phyloP scores from a whole-genome alignment of 2,888 invertebrate species.

The Polia nebulosa region DNA sequence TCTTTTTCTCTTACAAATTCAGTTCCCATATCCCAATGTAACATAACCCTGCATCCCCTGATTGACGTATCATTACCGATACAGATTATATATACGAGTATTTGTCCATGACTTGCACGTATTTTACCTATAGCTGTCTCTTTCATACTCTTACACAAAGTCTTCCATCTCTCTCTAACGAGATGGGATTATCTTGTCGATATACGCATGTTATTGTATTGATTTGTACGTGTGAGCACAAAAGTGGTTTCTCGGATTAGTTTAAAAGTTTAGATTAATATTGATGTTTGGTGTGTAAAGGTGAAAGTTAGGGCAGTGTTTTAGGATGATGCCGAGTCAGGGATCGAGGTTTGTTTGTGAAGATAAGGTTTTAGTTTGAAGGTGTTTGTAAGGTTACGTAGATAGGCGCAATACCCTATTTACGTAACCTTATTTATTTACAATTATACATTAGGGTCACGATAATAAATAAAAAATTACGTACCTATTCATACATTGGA shows the following conservation, averaged over 20 bases:
- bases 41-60: constrained; percentile 64
- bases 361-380: neutral
- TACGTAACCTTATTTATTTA: no score
- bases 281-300: constrained; percentile 24
- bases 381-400: neutral
- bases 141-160: constrained; percentile 51
- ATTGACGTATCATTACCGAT: constrained; percentile 80
- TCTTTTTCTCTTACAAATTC: constrained; percentile 9
- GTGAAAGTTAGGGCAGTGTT: constrained; percentile 29
- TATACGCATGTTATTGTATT: constrained; percentile 61
- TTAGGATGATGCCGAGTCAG: constrained; percentile 14
- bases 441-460: no score
- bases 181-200: constrained; percentile 73
- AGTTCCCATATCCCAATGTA: constrained; percentile 33
- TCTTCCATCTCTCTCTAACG: constrained; percentile 57
- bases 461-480: no score
- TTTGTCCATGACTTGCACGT: constrained; percentile 75
- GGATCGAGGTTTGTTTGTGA: neutral
- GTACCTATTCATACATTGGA: no score
- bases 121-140: constrained; percentile 52
- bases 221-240: constrained; percentile 63
- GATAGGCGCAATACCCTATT: no score
- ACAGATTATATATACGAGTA: constrained; percentile 67
- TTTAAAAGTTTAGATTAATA: constrained; percentile 50
- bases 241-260: constrained; percentile 61